Percentiles rank a stretch among this genome's conserved stretches.
phyloP scores from a whole-genome alignment of 2,113 vertebrate species.

The Zosterops japonicus region DNA sequence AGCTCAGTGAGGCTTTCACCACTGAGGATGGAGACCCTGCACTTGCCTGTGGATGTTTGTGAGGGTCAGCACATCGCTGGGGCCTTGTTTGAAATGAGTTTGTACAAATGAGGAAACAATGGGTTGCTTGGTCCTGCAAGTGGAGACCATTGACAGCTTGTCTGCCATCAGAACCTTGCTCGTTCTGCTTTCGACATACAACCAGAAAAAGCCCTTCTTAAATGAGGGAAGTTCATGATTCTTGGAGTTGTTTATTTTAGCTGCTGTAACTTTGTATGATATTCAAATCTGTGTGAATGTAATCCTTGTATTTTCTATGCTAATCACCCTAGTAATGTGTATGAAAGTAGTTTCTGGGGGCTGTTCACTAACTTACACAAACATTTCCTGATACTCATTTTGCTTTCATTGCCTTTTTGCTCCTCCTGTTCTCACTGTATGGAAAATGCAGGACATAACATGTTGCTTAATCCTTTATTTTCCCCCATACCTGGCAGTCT shows the following conservation, averaged over 20 bases:
- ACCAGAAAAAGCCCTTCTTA: not conserved
- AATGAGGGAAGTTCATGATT: not conserved
- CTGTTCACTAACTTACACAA: not conserved
- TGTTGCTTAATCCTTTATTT: not conserved
- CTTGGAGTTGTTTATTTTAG: not conserved
- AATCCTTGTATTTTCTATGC: not conserved
- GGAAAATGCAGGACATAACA: not conserved
- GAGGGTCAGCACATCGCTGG: not conserved
- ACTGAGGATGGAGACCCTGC: not conserved
- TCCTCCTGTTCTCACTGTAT: not conserved
- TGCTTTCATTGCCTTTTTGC: not conserved
- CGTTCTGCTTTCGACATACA: not conserved
- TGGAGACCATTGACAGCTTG: not conserved
- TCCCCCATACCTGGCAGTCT: not conserved
- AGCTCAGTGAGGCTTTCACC: not conserved
- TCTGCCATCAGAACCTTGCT: not conserved
- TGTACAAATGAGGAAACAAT: rapidly evolving
- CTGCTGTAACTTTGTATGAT: not conserved
- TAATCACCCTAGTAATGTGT: not conserved
- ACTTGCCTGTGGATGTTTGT: not conserved
- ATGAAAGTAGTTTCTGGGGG: not conserved
- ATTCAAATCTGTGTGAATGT: not conserved
- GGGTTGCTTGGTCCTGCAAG: not conserved
- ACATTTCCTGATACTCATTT: not conserved
- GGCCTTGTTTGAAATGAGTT: not conserved